Conservation (phyloP, 2,797 vertebrate genomes). For the Nasua narica region DNA sequence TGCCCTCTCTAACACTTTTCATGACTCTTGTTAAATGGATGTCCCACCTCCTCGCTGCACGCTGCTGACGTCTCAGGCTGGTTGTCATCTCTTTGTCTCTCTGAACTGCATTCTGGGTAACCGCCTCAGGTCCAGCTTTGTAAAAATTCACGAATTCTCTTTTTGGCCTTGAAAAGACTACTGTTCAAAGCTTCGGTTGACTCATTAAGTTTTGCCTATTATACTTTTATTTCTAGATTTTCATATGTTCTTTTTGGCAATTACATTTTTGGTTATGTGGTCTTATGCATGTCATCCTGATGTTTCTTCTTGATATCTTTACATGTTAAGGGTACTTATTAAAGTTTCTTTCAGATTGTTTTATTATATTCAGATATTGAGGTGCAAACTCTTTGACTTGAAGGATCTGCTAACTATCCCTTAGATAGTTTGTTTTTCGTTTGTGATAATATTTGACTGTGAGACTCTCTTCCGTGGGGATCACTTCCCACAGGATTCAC, state of each 20-base stretch:
- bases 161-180: not conserved
- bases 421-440: not conserved
- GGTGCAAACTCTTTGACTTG: not conserved
- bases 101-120: not conserved
- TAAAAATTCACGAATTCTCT: not conserved
- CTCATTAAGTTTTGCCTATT: slow-evolving; percentile 10
- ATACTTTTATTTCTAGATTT: slow-evolving; percentile 30
- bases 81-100: not conserved
- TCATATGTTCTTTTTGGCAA: not conserved
- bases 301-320: not conserved
- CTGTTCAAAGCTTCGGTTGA: not conserved
- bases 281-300: not conserved
- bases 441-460: not conserved
- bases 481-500: not conserved
- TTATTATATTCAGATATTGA: not conserved
- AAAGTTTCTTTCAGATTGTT: not conserved
- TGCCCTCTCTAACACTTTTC: not conserved
- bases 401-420: not conserved
- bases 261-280: not conserved
- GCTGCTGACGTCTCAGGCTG: not conserved
- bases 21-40: not conserved
- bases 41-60: not conserved
- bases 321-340: not conserved
- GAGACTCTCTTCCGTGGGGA: not conserved
- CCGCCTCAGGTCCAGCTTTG: not conserved